Percentiles rank a stretch among this genome's conserved stretches.
Conservation (phyloP, 2,888 invertebrate genomes). For the Philereme transversata region DNA sequence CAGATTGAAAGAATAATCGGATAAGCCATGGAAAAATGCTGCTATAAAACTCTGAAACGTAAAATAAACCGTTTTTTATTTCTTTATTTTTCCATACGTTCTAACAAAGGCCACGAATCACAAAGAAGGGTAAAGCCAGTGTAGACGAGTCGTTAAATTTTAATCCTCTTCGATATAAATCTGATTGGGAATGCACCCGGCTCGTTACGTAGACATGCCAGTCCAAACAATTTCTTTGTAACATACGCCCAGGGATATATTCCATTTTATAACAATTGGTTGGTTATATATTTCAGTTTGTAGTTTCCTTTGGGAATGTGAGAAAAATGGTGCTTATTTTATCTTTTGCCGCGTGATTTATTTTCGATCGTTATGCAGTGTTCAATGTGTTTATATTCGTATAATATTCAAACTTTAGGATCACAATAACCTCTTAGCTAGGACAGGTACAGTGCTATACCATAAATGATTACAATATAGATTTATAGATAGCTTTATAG, state of each 20-base stretch:
- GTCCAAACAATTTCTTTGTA: constrained; percentile 30
- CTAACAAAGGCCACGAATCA: constrained; percentile 55
- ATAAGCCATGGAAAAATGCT: constrained; percentile 18
- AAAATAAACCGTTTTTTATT: constrained; percentile 40
- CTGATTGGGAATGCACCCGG: constrained; percentile 68
- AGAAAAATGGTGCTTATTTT: constrained; percentile 2
- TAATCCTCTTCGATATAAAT: constrained; percentile 69
- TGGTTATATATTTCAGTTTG: constrained; percentile 16
- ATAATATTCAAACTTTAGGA: too few relatives aligned
- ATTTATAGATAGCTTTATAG: too few relatives aligned
- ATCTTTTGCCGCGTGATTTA: not conserved
- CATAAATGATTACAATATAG: too few relatives aligned
- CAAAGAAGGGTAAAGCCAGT: constrained; percentile 58
- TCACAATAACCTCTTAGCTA: too few relatives aligned
- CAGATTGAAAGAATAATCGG: not conserved
- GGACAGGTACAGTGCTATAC: too few relatives aligned
- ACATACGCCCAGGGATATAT: constrained; percentile 17
- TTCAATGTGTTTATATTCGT: too few relatives aligned
- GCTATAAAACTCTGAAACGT: constrained; percentile 21
- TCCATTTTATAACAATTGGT: constrained; percentile 24
- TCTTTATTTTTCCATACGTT: constrained; percentile 49
- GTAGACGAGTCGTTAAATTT: constrained; percentile 69
- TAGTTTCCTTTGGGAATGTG: constrained; percentile 6
- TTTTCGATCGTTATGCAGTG: not conserved
- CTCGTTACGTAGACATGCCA: constrained; percentile 46